Percentiles rank a stretch among this genome's conserved stretches.
Evolutionary conservation across 2,113 vertebrate genomes (phyloP).

Genomic region (Donacobius atricapilla): DNA sequence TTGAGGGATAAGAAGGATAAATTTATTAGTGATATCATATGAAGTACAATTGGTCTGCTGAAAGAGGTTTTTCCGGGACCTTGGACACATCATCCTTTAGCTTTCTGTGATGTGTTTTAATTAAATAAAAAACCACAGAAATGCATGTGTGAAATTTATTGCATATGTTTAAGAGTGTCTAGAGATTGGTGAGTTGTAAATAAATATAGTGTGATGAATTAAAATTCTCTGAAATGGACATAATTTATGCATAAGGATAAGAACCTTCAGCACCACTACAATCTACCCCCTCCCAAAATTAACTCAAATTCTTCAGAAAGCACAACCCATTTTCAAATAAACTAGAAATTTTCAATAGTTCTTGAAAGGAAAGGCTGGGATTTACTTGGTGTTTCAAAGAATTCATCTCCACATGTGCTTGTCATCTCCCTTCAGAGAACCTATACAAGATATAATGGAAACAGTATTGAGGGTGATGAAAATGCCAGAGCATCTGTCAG

Average conservation of each 20-base stretch:
- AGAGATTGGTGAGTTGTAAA: not conserved
- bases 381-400: not conserved
- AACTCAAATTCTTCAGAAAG: not conserved
- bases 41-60: not conserved
- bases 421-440: conserved; percentile 37
- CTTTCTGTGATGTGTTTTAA: not conserved
- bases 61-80: not conserved
- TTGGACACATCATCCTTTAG: not conserved
- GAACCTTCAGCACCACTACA: not conserved
- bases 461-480: not conserved
- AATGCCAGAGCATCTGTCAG: conserved; percentile 16
- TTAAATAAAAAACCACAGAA: not conserved
- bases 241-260: not conserved
- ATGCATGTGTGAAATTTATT: not conserved
- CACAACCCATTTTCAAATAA: not conserved
- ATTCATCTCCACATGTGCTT: conserved; percentile 30
- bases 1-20: not conserved
- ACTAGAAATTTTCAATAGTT: not conserved
- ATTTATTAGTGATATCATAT: not conserved
- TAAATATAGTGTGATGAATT: not conserved
- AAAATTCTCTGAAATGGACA: not conserved
- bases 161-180: not conserved
- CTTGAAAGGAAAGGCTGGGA: not conserved
- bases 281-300: not conserved
- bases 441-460: conserved; percentile 38